These are phyloP conservation scores for Mesocentrotus franciscanus DNA, from an alignment of 53 echinoderm and acorn worm genomes.

Conservation along the genomic window DNA sequence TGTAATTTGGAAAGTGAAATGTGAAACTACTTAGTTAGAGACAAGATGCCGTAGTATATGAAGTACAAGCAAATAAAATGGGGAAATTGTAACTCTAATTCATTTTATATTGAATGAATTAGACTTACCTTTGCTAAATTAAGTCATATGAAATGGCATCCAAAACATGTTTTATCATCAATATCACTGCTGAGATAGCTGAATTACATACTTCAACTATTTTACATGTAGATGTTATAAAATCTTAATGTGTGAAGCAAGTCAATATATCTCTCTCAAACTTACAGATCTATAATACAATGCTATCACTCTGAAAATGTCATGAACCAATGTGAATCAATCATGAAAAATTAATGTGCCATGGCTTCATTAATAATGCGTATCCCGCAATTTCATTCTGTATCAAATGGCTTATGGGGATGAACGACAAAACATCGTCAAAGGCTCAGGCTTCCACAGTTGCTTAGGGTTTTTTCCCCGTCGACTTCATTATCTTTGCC, in stretches of 20 bases:
- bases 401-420: background rate
- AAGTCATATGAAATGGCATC: background rate
- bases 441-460: background rate
- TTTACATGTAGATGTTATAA: background rate
- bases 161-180: background rate
- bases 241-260: background rate
- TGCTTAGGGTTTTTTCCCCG: background rate
- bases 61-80: background rate
- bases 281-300: background rate
- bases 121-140: background rate
- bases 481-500: background rate
- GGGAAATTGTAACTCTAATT: background rate
- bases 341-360: slow-evolving; percentile 25
- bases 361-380: slow-evolving; percentile 34
- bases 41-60: background rate
- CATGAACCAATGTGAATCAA: slow-evolving; percentile 41
- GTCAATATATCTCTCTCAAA: background rate
- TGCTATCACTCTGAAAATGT: background rate
- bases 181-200: background rate
- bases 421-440: background rate
- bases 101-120: background rate
- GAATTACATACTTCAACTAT: background rate
- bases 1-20: background rate
- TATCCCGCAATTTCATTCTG: slow-evolving; percentile 8
- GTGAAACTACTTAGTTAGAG: background rate